These are phyloP conservation scores for Cepphus grylle DNA, from an alignment of 2,113 vertebrate species.

Conservation along the genomic window DNA sequence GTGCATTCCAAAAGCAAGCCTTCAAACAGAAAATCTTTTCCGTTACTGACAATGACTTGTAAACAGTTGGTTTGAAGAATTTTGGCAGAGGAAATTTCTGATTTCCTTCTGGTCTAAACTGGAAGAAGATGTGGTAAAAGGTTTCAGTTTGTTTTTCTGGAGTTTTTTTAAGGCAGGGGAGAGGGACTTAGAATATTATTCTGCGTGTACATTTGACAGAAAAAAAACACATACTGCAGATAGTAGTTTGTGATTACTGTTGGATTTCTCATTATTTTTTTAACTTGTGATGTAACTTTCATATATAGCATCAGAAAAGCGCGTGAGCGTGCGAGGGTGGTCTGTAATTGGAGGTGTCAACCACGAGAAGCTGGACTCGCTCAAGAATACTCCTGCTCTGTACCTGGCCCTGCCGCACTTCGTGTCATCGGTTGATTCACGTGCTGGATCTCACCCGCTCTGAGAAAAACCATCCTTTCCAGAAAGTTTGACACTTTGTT, in stretches of 20 bases:
- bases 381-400: background rate
- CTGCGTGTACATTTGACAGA: background rate
- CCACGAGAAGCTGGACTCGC: background rate
- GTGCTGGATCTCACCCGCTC: accelerated
- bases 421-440: accelerated
- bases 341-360: slow-evolving; percentile 23
- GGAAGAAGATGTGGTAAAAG: slow-evolving; percentile 8
- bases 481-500: too few species aligned
- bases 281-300: background rate
- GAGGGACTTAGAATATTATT: background rate
- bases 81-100: slow-evolving; percentile 15
- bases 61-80: background rate
- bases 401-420: background rate
- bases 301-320: background rate
- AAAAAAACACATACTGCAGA: background rate
- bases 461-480: background rate
- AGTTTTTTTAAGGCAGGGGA: background rate
- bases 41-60: background rate
- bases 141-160: background rate
- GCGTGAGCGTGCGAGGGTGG: background rate
- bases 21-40: background rate
- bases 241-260: background rate
- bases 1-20: background rate
- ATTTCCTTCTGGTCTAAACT: slow-evolving; percentile 34
- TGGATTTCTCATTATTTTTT: background rate